phyloP scores from a whole-genome alignment of 2,888 invertebrate species.

The Drosophila aldrichi region DNA sequence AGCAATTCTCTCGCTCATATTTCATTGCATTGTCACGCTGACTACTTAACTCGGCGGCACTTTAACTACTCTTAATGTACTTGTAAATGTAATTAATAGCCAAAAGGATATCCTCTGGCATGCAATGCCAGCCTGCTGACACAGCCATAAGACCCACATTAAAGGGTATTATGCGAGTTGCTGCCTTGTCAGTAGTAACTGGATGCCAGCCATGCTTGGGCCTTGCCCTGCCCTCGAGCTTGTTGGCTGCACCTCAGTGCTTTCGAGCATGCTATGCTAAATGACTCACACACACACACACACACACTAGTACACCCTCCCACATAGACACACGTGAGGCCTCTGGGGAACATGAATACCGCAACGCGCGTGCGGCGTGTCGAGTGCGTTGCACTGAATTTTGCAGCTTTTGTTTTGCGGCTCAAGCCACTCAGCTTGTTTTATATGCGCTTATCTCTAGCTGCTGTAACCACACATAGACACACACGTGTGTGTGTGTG shows the following conservation, averaged over 20 bases:
- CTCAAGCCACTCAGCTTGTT: slow-evolving; percentile 72
- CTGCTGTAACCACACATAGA: slow-evolving; percentile 38
- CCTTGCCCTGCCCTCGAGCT: slow-evolving; percentile 34
- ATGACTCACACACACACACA: slow-evolving; percentile 61
- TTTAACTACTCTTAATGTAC: background rate
- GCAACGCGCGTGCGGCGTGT: slow-evolving; percentile 54
- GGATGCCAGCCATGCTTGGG: slow-evolving; percentile 17
- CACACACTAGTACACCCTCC: slow-evolving; percentile 10
- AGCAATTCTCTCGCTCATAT: background rate
- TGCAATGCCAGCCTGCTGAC: background rate
- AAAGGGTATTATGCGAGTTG: slow-evolving; percentile 21
- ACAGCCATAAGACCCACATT: background rate
- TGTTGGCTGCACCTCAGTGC: slow-evolving; percentile 59
- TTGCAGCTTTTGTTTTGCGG: slow-evolving; percentile 76
- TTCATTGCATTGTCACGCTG: background rate
- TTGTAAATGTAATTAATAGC: slow-evolving; percentile 10
- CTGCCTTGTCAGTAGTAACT: slow-evolving; percentile 33
- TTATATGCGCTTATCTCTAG: slow-evolving; percentile 79
- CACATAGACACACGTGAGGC: slow-evolving; percentile 11
- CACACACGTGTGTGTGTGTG: slow-evolving; percentile 10
- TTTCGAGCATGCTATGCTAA: slow-evolving; percentile 68
- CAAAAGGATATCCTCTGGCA: background rate
- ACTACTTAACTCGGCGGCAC: background rate
- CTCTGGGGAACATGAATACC: slow-evolving; percentile 19
- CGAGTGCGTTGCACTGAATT: slow-evolving; percentile 82